phyloP scores from a whole-genome alignment of 2,113 vertebrate genomes.

The Tetrax tetrax region DNA sequence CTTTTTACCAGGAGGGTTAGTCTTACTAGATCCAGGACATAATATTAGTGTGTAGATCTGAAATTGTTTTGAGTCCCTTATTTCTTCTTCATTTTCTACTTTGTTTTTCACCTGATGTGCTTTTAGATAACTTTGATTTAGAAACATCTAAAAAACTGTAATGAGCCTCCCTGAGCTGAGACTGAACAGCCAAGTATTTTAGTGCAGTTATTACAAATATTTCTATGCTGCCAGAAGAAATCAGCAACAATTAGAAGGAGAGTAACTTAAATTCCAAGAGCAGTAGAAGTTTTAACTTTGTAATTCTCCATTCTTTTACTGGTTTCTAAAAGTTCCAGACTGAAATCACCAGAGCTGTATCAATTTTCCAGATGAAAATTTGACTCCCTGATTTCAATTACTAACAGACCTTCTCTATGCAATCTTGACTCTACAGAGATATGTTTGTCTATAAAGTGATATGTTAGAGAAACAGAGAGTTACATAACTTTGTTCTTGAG shows the following conservation, averaged over 20 bases:
- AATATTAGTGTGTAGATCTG: neutral
- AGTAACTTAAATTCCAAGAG: neutral
- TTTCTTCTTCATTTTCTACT: neutral
- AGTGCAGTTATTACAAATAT: neutral
- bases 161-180: neutral
- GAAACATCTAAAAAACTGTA: neutral
- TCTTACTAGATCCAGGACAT: neutral
- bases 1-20: neutral
- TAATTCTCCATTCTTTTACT: neutral
- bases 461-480: neutral
- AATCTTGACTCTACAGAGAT: neutral
- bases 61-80: constrained; percentile 14
- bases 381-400: neutral
- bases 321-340: neutral
- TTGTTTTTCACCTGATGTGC: neutral
- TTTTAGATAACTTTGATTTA: constrained; percentile 18
- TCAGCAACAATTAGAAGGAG: neutral
- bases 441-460: neutral
- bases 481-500: neutral
- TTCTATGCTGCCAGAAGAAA: neutral
- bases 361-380: neutral
- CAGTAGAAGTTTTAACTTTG: neutral
- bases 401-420: neutral
- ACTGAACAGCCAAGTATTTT: neutral
- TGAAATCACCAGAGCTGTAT: neutral